A percentile compares a stretch with the other conserved stretches of the same genome.
These are phyloP conservation scores for Vultur gryphus DNA, from an alignment of 2,797 vertebrate genomes.

Conservation along the genomic window DNA sequence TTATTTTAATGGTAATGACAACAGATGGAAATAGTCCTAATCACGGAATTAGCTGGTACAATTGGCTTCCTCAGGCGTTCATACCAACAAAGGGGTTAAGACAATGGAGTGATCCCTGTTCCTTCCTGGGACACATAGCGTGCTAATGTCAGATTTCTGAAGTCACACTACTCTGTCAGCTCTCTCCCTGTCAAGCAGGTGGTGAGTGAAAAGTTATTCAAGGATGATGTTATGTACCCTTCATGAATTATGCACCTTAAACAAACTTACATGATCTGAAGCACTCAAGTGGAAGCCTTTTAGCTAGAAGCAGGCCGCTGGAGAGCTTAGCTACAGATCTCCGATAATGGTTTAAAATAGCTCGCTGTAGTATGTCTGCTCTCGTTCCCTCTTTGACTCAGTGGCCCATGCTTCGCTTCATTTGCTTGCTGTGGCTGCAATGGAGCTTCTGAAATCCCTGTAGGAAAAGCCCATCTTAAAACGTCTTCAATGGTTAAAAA, in stretches of 20 bases:
- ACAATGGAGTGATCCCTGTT: background rate
- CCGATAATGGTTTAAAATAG: conserved; percentile 47
- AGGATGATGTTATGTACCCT: conserved; percentile 75
- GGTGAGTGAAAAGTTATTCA: conserved; percentile 71
- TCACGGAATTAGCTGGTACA: background rate
- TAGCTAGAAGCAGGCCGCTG: conserved; percentile 64
- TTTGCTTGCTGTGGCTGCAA: conserved; percentile 11
- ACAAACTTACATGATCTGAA: conserved; percentile 79
- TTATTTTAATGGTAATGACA: background rate
- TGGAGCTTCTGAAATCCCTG: conserved; percentile 41
- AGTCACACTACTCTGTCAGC: conserved; percentile 52
- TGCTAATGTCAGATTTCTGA: conserved; percentile 52
- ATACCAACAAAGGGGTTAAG: background rate
- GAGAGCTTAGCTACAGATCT: conserved; percentile 65
- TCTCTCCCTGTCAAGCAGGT: conserved; percentile 60
- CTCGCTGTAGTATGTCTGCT: background rate
- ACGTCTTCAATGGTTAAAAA: conserved; percentile 66
- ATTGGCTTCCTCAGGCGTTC: background rate
- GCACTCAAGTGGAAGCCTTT: conserved; percentile 77
- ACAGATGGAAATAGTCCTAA: background rate
- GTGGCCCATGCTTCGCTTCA: conserved; percentile 32
- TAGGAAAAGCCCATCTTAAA: conserved; percentile 30
- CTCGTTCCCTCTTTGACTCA: conserved; percentile 28
- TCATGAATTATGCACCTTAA: conserved; percentile 88
- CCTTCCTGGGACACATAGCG: conserved; percentile 23